phyloP scores from a whole-genome alignment of 2,113 vertebrate genomes.

The Leptodactylus fuscus region DNA sequence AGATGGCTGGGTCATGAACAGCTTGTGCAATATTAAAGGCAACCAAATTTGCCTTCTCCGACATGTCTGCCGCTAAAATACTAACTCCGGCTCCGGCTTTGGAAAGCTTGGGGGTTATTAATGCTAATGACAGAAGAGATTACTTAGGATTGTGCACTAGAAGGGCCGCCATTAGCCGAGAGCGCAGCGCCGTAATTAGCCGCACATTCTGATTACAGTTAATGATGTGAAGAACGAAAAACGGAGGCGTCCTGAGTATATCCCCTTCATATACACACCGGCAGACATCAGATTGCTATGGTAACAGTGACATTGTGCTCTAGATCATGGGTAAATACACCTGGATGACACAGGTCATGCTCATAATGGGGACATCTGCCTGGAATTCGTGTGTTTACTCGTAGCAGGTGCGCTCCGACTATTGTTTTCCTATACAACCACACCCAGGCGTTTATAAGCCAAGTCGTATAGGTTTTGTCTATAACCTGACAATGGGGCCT shows the following conservation, averaged over 20 bases:
- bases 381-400: not conserved
- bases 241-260: not conserved
- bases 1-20: slow-evolving; percentile 10
- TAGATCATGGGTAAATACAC: not conserved
- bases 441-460: not conserved
- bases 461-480: not conserved
- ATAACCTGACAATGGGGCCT: not conserved
- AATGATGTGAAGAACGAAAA: not conserved
- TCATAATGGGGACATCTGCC: not conserved
- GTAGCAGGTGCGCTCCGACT: not conserved
- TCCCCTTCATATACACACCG: not conserved
- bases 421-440: not conserved
- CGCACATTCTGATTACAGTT: slow-evolving; percentile 21
- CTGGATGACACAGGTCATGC: not conserved
- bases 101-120: slow-evolving; percentile 29
- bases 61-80: not conserved
- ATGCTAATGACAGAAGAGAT: slow-evolving; percentile 13
- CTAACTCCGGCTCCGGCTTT: not conserved
- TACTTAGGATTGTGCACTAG: not conserved
- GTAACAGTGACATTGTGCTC: not conserved
- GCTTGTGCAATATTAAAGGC: slow-evolving; percentile 21
- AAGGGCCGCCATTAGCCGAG: slow-evolving; percentile 9
- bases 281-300: not conserved
- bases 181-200: not conserved
- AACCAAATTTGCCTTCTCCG: not conserved